phyloP scores from a whole-genome alignment of 2,113 vertebrate genomes.

The Xiphias gladius region DNA sequence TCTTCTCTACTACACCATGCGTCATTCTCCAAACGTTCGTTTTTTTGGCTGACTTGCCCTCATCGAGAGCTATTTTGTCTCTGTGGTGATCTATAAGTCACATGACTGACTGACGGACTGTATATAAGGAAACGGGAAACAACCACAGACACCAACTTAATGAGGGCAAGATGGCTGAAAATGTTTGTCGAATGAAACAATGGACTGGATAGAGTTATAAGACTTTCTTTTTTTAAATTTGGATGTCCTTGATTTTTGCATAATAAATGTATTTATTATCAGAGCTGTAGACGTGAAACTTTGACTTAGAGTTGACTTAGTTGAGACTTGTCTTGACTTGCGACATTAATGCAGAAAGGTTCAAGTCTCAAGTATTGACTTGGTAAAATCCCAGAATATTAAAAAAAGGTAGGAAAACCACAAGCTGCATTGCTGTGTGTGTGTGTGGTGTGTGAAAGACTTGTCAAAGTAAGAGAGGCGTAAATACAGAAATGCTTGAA shows the following conservation, averaged over 20 bases:
- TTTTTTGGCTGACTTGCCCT: too few species aligned
- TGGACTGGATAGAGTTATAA: not conserved
- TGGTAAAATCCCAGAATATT: not conserved
- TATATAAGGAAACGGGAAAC: not conserved
- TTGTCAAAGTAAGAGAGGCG: constrained; percentile 22
- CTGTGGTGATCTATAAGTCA: too few species aligned
- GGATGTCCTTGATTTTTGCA: not conserved
- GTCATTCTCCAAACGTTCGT: not conserved
- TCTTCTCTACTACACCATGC: not conserved
- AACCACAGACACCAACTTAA: not conserved
- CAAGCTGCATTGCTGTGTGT: not conserved
- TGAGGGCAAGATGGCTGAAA: not conserved
- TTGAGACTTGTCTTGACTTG: too few species aligned
- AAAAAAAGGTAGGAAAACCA: not conserved
- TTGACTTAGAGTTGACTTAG: not conserved
- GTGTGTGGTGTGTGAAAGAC: constrained; percentile 16
- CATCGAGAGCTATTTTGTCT: too few species aligned
- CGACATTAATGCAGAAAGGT: not conserved
- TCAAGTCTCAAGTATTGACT: not conserved
- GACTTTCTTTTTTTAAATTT: not conserved
- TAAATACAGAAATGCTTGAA: constrained; percentile 45
- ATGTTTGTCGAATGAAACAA: not conserved
- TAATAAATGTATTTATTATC: not conserved
- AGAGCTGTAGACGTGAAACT: not conserved
- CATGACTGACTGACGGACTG: too few species aligned